These are phyloP conservation scores for Myotis planiceps DNA, from an alignment of 2,797 vertebrate genomes.

Conservation along the genomic window DNA sequence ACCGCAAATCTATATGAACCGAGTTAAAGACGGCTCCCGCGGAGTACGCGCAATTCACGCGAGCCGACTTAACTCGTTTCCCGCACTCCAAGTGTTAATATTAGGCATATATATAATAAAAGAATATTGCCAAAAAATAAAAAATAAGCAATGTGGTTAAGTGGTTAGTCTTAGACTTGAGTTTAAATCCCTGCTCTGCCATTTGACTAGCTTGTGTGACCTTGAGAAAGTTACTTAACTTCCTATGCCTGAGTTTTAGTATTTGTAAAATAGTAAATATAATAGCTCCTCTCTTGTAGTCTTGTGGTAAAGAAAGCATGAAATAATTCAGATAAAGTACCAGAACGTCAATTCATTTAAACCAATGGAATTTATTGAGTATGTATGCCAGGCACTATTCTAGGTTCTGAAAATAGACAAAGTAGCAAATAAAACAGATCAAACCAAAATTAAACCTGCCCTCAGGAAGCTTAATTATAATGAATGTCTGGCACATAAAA, in stretches of 20 bases:
- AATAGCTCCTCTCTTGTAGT: not conserved
- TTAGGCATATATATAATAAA: not conserved
- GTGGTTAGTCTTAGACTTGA: not conserved
- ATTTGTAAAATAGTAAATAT: not conserved
- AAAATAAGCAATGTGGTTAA: not conserved
- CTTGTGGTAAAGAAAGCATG: not conserved
- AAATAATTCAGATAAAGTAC: not conserved
- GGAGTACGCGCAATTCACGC: too few relatives aligned
- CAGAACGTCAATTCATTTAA: constrained; percentile 2
- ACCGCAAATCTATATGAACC: too few relatives aligned
- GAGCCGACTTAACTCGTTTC: too few relatives aligned
- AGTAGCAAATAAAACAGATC: not conserved
- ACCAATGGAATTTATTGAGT: not conserved
- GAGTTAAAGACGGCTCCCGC: too few relatives aligned
- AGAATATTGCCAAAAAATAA: not conserved
- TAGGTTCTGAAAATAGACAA: not conserved
- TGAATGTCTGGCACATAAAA: not conserved
- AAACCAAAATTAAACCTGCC: not conserved
- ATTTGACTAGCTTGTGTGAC: not conserved
- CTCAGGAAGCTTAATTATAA: not conserved
- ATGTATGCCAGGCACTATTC: not conserved
- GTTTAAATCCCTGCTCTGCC: not conserved
- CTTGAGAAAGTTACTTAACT: not conserved
- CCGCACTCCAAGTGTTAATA: too few relatives aligned
- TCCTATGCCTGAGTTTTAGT: not conserved